Base-by-base conservation (phyloP, 2,888 invertebrate genomes). In the Zootermopsis nevadensis region DNA sequence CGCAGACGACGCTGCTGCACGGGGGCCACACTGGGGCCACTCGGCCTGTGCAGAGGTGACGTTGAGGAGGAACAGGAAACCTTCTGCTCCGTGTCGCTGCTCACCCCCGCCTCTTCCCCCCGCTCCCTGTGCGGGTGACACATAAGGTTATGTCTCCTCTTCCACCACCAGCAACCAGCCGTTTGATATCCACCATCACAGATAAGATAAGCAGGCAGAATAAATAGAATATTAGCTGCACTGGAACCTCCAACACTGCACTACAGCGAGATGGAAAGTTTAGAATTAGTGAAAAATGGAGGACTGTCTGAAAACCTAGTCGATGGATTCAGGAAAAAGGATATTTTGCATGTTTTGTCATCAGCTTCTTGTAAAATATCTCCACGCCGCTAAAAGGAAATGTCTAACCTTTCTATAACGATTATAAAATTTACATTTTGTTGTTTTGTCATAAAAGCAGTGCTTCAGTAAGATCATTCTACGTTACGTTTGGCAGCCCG, bases 1-100 rank as follows among this genome's bases (percentile, higher is more conserved):
- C 95, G 94, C 90, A 95, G 94, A 88, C 94, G 93, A 90, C 95
- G 93, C 91, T 92, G 93, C 92, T 93, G 94, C 86, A 93, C 91
- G 87, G 93, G 91, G 89, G 90, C 90, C 89, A 89, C 35, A 90
- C 89, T 84, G 90, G 88, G 88, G 88, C 85, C 88, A 89, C 87
- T 90, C 83, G 90, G 90, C 86, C 91, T 90, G 85, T 90, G 89
- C 87, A 90, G 89, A 87, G 89, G 89, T 72, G 90, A 89, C 86
- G 88, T 89, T 15, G 90, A 90, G 85, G 90, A 88, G 84, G 90
- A 87, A 80, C 90, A 89, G 85, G 91, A 90, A 86, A 90, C 89
- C 87, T 90, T 90, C 90, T 91, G 88, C 87, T 87, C 89, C 88
- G 87, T 87, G 80, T 84, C 85, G 74, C 82, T 60, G 85, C 69